Evolutionary conservation across 2,113 vertebrate species (phyloP).

Genomic region (Rana temporaria): DNA sequence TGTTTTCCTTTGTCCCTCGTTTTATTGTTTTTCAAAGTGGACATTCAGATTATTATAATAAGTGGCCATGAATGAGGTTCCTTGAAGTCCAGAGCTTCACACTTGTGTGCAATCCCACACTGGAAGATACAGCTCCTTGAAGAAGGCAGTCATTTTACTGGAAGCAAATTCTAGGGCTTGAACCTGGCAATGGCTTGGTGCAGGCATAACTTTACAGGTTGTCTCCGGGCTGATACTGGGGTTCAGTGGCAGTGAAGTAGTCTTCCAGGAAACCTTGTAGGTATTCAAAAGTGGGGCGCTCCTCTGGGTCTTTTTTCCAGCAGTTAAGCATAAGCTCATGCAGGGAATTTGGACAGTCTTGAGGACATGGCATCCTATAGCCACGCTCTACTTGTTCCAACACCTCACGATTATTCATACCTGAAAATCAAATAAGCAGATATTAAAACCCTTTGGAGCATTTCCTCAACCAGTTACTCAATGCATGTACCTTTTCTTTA

Average conservation of each 20-base stretch:
- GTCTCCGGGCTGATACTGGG: constrained; percentile 97
- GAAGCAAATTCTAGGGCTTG: constrained; percentile 67
- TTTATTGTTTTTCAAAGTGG: constrained; percentile 70
- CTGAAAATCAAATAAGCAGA: constrained; percentile 65
- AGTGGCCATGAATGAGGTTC: constrained; percentile 73
- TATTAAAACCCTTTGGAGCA: too few relatives aligned
- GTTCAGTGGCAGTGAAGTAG: constrained; percentile 98
- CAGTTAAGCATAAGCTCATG: constrained; percentile 98
- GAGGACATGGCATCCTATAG: constrained; percentile 94
- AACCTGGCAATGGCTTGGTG: constrained; percentile 65
- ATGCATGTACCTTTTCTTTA: too few relatives aligned
- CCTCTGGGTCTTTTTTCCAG: constrained; percentile 98
- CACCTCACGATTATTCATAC: constrained; percentile 98
- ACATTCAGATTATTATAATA: constrained; percentile 75
- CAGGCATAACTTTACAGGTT: constrained; percentile 83
- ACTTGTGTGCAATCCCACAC: constrained; percentile 70
- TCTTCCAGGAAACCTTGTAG: constrained; percentile 98
- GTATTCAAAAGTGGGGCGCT: constrained; percentile 96
- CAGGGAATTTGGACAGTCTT: constrained; percentile 94
- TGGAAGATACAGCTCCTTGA: constrained; percentile 67
- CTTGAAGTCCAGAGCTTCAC: constrained; percentile 75
- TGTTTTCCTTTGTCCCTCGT: constrained; percentile 41
- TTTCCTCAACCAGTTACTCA: too few relatives aligned
- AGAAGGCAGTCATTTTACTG: constrained; percentile 67
- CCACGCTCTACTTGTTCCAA: constrained; percentile 97